phyloP scores from a whole-genome alignment of 2,797 vertebrate species.

The Sebastes reedi region DNA sequence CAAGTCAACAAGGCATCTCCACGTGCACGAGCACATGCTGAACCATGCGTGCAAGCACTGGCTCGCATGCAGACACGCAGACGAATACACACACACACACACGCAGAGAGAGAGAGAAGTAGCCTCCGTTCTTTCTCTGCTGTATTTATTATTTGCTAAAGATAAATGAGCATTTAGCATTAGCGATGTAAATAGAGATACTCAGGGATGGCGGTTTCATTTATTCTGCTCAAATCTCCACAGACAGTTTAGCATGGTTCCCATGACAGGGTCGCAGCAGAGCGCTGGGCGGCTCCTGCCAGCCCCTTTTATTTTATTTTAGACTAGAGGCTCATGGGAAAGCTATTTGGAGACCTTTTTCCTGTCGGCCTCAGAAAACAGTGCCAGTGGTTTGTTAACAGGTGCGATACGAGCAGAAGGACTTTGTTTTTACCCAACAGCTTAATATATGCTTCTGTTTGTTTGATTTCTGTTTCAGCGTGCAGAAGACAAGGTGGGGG shows the following conservation, averaged over 20 bases:
- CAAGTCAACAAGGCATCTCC: constrained; percentile 31
- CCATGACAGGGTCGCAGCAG: constrained; percentile 81
- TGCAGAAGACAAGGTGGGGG: background rate
- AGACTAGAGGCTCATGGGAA: constrained; percentile 86
- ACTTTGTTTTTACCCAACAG: constrained; percentile 44
- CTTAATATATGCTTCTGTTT: constrained; percentile 39
- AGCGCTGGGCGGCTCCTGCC: constrained; percentile 74
- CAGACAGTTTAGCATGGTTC: constrained; percentile 80
- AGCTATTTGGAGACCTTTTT: constrained; percentile 84
- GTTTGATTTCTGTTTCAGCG: background rate
- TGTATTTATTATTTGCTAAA: constrained; percentile 36
- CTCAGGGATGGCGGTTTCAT: constrained; percentile 49
- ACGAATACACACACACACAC: background rate
- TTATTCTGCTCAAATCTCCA: constrained; percentile 69
- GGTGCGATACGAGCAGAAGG: constrained; percentile 74
- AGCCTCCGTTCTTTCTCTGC: background rate
- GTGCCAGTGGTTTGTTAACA: constrained; percentile 75
- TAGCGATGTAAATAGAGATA: constrained; percentile 51
- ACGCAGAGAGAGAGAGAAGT: background rate
- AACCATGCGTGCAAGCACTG: background rate
- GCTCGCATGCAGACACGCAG: background rate
- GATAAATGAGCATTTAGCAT: constrained; percentile 46
- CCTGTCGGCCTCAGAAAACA: constrained; percentile 75
- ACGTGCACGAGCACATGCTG: constrained; percentile 1
- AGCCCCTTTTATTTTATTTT: constrained; percentile 81